Base-by-base conservation (phyloP, 2,113 vertebrate species). In the Chaenogobius annularis region DNA sequence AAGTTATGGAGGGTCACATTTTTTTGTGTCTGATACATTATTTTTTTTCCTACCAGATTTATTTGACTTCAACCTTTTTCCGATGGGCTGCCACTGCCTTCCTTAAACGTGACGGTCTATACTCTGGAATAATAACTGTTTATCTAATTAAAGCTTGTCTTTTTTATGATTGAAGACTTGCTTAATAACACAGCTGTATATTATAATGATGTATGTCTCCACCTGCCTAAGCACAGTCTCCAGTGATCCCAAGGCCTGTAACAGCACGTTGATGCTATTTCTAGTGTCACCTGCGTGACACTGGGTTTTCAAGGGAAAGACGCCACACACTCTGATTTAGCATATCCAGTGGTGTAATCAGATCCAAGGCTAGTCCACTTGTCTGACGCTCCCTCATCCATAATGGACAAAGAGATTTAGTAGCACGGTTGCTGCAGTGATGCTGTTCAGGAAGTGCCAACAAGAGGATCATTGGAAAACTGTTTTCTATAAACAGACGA, bases 381-480 rank as follows among this genome's bases (percentile, higher is more conserved):
- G 47, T 69, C 69, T 43, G 67, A 64, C 71, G 75, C 86, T 74
- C 54, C 68, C 74, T 73, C 76, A 66, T 91, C 75, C 73, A 89
- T 92, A 83, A 93, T 90, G 84, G 68, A 92, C 69, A 20, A 66
- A 65, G 73, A 78, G 76, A 80, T 87, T 83, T 78, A 74, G 48
- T 74, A 70, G 50, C 64, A 9, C 64, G 52, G 65, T 66, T 26
- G 48, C 67, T 61, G 26, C 35, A 40, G 76, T 68, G 79, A 83
- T 82, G 73, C 74, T 59, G 64, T 65, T 68, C 64, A 80, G 64
- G 6, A 35, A 72, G 43, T 43, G 67, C 70, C 72, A 13, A n/a
- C 10, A 40, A 44, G 46, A 56, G 63, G 75, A 70, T 82, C 76
- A 85, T 81, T 68, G 77, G 62, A 68, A 40, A 58, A 70, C 68